Evolutionary conservation across 2,888 invertebrate species (phyloP).

Genomic region (Fabriciana adippe): DNA sequence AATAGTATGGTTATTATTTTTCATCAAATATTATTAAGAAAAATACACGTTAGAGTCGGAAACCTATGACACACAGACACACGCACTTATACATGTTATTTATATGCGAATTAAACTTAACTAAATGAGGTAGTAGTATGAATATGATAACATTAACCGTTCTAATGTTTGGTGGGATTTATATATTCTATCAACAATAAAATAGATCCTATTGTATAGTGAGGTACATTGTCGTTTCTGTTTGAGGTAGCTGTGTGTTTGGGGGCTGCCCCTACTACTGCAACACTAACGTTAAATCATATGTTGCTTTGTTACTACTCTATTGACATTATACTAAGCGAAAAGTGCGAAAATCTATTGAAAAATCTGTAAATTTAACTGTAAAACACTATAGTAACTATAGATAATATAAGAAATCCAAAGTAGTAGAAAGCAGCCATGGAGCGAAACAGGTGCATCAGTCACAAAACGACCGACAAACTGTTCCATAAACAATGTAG

Average conservation of each 20-base stretch:
- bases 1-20: no score
- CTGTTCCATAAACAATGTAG: constrained; percentile 31
- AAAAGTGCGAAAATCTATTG: no score
- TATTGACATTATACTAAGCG: no score
- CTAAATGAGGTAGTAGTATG: constrained; percentile 80
- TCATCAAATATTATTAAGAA: neutral
- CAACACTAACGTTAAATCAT: no score
- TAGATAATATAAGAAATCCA: neutral
- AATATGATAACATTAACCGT: constrained; percentile 67
- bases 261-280: constrained; percentile 1
- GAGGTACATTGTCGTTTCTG: constrained; percentile 73
- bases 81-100: constrained; percentile 20
- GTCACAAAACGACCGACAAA: neutral
- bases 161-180: constrained; percentile 79
- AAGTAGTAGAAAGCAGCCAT: neutral
- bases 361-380: no score
- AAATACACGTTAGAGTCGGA: neutral
- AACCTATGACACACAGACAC: constrained; percentile 23
- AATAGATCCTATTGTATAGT: constrained; percentile 73
- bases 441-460: neutral
- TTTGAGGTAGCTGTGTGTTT: constrained; percentile 66
- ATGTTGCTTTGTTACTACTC: no score
- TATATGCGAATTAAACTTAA: constrained; percentile 52
- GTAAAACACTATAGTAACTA: no score
- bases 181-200: constrained; percentile 71